Conservation (phyloP, 2,113 vertebrate genomes). For the Calidris pygmaea region DNA sequence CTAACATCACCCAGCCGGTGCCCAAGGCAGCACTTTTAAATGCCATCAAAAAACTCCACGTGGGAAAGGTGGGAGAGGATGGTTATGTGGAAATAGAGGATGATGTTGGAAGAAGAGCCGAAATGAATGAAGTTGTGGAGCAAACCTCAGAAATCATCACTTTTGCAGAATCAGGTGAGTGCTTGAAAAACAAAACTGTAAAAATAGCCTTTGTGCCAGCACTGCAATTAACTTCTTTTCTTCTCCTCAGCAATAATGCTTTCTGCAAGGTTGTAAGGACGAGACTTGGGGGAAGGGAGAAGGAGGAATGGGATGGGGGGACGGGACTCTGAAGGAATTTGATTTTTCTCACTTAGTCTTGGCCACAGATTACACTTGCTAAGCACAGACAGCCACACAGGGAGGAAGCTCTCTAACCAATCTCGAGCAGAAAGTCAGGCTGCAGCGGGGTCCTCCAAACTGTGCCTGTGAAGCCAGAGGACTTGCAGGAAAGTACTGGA, state of each 20-base stretch:
- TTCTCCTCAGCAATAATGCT: slow-evolving; percentile 19
- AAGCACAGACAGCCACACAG: slow-evolving; percentile 40
- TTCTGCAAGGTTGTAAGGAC: slow-evolving; percentile 20
- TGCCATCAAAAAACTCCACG: slow-evolving; percentile 94
- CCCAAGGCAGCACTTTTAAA: slow-evolving; percentile 96
- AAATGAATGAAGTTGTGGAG: slow-evolving; percentile 82
- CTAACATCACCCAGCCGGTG: slow-evolving; percentile 95
- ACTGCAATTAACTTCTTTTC: slow-evolving; percentile 28
- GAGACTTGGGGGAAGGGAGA: not conserved
- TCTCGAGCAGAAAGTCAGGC: slow-evolving; percentile 47
- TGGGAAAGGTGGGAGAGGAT: slow-evolving; percentile 92
- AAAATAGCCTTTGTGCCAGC: slow-evolving; percentile 19
- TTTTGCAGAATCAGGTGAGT: slow-evolving; percentile 96
- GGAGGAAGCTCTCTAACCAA: slow-evolving; percentile 58
- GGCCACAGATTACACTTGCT: slow-evolving; percentile 65
- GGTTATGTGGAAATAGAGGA: slow-evolving; percentile 94
- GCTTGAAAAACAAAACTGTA: slow-evolving; percentile 39
- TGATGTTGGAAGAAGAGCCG: slow-evolving; percentile 84
- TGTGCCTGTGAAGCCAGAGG: slow-evolving; percentile 34
- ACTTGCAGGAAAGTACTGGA: slow-evolving; percentile 12
- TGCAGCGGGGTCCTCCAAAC: slow-evolving; percentile 39
- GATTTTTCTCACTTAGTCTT: slow-evolving; percentile 50
- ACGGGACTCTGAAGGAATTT: slow-evolving; percentile 31
- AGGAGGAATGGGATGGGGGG: not conserved
- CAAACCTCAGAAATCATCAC: slow-evolving; percentile 99